phyloP scores from a whole-genome alignment of 2,797 vertebrate genomes.

The Sorex maritimensis region DNA sequence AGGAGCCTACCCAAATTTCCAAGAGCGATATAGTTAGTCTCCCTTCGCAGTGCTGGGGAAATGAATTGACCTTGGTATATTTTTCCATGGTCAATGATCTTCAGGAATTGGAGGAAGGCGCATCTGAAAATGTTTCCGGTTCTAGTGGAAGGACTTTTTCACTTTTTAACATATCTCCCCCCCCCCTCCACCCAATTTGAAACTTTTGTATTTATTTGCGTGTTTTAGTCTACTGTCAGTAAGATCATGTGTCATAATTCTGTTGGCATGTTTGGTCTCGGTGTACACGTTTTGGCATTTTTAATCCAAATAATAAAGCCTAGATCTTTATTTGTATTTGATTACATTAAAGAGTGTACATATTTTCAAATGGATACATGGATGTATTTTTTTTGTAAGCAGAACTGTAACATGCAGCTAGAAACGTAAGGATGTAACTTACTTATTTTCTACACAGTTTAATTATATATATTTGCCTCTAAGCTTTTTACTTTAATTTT shows the following conservation, averaged over 20 bases:
- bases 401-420: no score
- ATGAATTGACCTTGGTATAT: no score
- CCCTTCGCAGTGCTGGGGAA: no score
- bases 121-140: background rate
- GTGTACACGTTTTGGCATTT: background rate
- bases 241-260: background rate
- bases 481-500: background rate
- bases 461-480: no score
- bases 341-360: background rate
- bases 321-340: constrained; percentile 26
- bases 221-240: no score
- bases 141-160: background rate
- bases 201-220: no score
- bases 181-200: no score
- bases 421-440: no score
- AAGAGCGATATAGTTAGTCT: no score
- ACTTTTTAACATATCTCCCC: no score
- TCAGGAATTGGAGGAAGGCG: background rate
- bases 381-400: background rate
- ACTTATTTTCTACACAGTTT: no score
- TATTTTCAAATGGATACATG: constrained; percentile 33
- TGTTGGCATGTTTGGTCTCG: background rate
- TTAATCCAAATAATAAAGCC: background rate
- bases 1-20: background rate
- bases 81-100: background rate